phyloP scores from a whole-genome alignment of 2,113 vertebrate species.

The Grammomys surdaster region DNA sequence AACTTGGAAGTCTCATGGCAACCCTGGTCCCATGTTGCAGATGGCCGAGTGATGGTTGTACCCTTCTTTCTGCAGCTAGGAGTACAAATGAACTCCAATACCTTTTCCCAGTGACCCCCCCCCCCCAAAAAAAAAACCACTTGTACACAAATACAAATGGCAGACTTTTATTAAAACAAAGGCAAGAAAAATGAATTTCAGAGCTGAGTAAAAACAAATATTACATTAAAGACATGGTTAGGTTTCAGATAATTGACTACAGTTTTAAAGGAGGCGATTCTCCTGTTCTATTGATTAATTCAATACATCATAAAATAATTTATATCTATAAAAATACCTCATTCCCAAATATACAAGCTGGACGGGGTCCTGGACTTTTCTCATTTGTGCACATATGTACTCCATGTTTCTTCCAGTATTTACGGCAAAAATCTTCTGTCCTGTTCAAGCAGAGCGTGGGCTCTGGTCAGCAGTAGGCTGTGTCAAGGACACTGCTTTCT shows the following conservation, averaged over 20 bases:
- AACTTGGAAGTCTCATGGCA: neutral
- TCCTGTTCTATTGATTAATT: constrained; percentile 47
- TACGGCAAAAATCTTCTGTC: constrained; percentile 29
- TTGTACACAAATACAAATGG: constrained; percentile 63
- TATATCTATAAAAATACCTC: constrained; percentile 68
- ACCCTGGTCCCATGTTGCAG: neutral
- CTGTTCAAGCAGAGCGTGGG: neutral
- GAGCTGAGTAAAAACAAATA: constrained; percentile 73
- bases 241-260: constrained; percentile 38
- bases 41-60: neutral
- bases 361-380: neutral
- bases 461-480: neutral
- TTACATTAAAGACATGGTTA: constrained; percentile 76
- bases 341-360: neutral
- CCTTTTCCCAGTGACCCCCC: neutral
- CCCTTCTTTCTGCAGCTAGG: neutral
- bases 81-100: neutral
- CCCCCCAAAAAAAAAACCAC: neutral
- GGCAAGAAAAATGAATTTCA: constrained; percentile 49
- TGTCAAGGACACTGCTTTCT: neutral
- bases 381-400: neutral
- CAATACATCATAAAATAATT: constrained; percentile 80
- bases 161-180: constrained; percentile 84
- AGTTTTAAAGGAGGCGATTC: neutral
- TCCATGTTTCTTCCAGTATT: neutral